Conservation (phyloP, 2,113 vertebrate species). For the Dasyornis broadbenti region DNA sequence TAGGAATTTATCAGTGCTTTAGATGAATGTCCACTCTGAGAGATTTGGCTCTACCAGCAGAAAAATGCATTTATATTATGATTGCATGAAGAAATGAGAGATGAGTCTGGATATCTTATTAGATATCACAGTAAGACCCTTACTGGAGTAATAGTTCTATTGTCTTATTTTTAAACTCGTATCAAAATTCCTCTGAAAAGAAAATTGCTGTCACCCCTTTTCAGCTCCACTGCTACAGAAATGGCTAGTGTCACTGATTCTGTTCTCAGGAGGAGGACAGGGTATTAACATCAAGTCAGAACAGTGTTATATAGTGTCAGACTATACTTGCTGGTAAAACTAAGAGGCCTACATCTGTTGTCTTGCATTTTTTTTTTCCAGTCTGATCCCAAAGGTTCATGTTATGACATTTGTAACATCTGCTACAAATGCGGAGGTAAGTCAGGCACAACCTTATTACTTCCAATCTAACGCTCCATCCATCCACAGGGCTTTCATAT, state of each 20-base stretch:
- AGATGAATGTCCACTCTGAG: neutral
- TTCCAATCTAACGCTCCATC: conserved; percentile 66
- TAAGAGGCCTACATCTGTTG: conserved; percentile 64
- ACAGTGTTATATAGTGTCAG: conserved; percentile 49
- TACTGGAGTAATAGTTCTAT: neutral
- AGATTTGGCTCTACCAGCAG: neutral
- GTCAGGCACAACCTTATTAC: conserved; percentile 70
- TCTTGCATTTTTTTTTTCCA: conserved; percentile 39
- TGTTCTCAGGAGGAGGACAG: neutral
- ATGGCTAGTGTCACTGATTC: neutral
- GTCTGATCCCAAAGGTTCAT: conserved; percentile 67
- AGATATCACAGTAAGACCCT: neutral
- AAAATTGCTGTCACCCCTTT: neutral
- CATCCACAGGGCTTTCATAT: conserved; percentile 57
- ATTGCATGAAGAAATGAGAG: neutral
- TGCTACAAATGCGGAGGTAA: conserved; percentile 68
- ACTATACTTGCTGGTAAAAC: conserved; percentile 52
- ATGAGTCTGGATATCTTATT: neutral
- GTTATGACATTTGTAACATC: conserved; percentile 72
- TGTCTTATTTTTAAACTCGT: conserved; percentile 21
- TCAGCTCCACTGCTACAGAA: neutral
- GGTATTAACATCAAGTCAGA: conserved; percentile 45
- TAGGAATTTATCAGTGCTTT: neutral
- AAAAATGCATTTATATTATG: neutral
- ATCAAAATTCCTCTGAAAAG: conserved; percentile 18